Conservation (phyloP, 2,797 vertebrate genomes). For the Sternotherus odoratus region DNA sequence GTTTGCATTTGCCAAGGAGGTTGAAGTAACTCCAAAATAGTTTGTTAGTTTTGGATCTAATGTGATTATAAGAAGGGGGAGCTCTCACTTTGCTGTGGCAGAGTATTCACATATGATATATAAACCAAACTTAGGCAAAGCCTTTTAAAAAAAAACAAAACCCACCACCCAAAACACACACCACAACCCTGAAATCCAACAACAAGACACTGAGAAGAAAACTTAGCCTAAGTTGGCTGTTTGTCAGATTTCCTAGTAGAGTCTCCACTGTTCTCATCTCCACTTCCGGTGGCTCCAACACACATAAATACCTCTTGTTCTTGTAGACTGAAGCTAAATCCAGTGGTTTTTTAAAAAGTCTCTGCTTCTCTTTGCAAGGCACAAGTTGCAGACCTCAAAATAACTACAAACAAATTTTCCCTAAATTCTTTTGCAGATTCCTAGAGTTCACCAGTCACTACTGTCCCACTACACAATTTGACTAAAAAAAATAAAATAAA, state of each 20-base stretch:
- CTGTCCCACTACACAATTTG: background rate
- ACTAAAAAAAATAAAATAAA: background rate
- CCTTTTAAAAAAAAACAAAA: background rate
- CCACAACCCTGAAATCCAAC: background rate
- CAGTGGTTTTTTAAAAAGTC: background rate
- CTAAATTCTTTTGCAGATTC: background rate
- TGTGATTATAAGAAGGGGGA: background rate
- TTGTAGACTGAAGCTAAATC: background rate
- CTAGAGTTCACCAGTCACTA: background rate
- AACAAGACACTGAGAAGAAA: no score
- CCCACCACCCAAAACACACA: background rate
- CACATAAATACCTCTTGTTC: background rate
- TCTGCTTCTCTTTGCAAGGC: background rate
- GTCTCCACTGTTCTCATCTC: background rate
- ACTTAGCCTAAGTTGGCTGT: background rate
- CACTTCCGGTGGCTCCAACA: background rate
- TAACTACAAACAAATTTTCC: background rate
- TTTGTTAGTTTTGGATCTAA: background rate
- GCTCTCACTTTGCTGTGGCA: slow-evolving; percentile 48
- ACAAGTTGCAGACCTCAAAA: background rate
- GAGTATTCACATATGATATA: background rate
- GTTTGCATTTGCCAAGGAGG: fast-evolving
- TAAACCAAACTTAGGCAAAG: background rate
- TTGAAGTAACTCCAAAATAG: background rate
- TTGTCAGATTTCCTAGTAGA: background rate